A percentile compares a stretch with the other conserved stretches of the same genome.
Evolutionary conservation across 1,140 invertebrate species (phyloP).

Genomic region (Lepidurus arcticus): DNA sequence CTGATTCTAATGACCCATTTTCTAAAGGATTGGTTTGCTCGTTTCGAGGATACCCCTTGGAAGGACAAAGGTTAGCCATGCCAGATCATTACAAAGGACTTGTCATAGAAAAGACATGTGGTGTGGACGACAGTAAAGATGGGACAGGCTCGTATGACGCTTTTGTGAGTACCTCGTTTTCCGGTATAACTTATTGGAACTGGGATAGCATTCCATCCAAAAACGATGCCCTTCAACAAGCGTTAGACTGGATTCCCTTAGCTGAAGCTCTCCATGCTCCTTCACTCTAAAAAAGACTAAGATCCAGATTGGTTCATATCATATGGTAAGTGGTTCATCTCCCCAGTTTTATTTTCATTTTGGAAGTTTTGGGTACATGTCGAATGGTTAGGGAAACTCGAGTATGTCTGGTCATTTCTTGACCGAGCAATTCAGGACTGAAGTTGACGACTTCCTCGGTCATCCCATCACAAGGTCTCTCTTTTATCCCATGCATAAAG

Average conservation of each 20-base stretch:
- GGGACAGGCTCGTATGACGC: constrained; percentile 52
- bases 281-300: neutral
- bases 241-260: constrained; percentile 69
- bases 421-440: constrained; percentile 50
- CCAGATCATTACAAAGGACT: constrained; percentile 61
- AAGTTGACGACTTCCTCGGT: constrained; percentile 63
- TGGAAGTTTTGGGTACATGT: constrained; percentile 83
- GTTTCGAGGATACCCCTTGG: constrained; percentile 62
- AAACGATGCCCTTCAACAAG: constrained; percentile 59
- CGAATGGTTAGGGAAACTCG: constrained; percentile 89
- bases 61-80: constrained; percentile 55
- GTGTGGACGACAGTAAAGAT: constrained; percentile 53
- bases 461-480: constrained; percentile 63
- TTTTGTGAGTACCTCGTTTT: constrained; percentile 56
- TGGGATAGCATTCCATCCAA: constrained; percentile 65
- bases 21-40: constrained; percentile 50
- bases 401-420: constrained; percentile 57
- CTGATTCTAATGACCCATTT: neutral
- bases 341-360: constrained; percentile 61
- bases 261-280: constrained; percentile 59
- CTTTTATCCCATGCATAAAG: constrained; percentile 84
- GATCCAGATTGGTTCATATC: neutral
- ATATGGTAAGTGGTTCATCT: constrained; percentile 37
- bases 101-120: constrained; percentile 58
- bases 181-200: constrained; percentile 67